Conservation (phyloP, 1,140 invertebrate species). For the Chlorops oryzae region DNA sequence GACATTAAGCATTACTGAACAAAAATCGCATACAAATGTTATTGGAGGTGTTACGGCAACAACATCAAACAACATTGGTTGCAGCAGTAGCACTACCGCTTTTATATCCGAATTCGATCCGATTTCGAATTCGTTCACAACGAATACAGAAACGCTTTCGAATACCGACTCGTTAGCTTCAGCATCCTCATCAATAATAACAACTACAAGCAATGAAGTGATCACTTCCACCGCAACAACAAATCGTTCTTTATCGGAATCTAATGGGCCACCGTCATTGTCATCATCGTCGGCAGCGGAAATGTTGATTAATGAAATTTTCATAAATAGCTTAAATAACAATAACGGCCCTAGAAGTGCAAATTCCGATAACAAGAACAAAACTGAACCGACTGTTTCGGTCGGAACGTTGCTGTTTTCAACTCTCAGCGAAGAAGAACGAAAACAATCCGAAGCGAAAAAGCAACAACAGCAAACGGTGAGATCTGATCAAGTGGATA, state of each 20-base stretch:
- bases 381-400: constrained; percentile 19
- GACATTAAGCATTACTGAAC: constrained; percentile 58
- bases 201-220: constrained; percentile 12
- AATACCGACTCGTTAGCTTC: constrained; percentile 28
- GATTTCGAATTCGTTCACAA: constrained; percentile 15
- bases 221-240: constrained; percentile 5
- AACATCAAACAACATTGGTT: constrained; percentile 24
- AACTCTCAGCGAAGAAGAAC: constrained; percentile 54
- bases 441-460: constrained; percentile 45
- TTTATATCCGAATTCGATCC: constrained; percentile 32
- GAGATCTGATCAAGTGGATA: no score
- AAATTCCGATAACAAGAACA: neutral
- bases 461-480: constrained; percentile 38
- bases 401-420: constrained; percentile 53
- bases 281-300: constrained; percentile 35
- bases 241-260: neutral
- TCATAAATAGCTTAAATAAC: constrained; percentile 46
- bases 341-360: constrained; percentile 19
- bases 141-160: constrained; percentile 8
- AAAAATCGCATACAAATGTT: constrained; percentile 29
- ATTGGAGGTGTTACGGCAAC: constrained; percentile 19
- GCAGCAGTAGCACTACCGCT: constrained; percentile 27
- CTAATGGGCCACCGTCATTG: neutral
- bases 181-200: constrained; percentile 24
- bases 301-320: constrained; percentile 47